Base-by-base conservation (phyloP, 2,113 vertebrate species). In the Anarhynchus alexandrinus region DNA sequence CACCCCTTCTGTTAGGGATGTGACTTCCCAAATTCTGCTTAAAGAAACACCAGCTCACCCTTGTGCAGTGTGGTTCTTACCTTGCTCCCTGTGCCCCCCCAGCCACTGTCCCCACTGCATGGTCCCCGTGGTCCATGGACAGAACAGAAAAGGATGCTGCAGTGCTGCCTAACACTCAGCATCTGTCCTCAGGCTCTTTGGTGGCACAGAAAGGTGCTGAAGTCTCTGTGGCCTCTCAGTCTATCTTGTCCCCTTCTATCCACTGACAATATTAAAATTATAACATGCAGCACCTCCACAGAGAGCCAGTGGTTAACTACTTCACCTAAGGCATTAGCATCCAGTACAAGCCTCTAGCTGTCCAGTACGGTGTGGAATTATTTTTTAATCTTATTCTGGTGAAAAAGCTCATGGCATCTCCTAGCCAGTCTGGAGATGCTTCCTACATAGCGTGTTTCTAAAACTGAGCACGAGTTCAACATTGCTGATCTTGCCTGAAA, bases 51-150 rank as follows among this genome's bases (percentile, higher is more conserved):
- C 9, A 32, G 5, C 26, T 92, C 22, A 26, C 32, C 5, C 29
- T 34, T 36, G 26, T 55, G n/a, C 72, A 59, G 55, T 0, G 11
- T 3, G 6, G 49, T 12, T 72, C 62, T 61, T 18, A 11, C 16
- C 20, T 62, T 42, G 18, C 34, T 73, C 30, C 47, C 57, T 14
- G 32, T 34, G 32, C 5, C 17, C 38, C 14, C 8, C 29, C 32
- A 1, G 26, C 11, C 85, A 47, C 36, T 80, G 45, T 17, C n/a
- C 18, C 21, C 52, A 59, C 38, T 12, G 30, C 52, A 15, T 14
- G 29, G 12, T 9, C 8, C 11, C 18, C 8, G 4, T 0, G 2
- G 62, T 22, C 47, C 77, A n/a, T 0, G 9, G 65, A 38, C 19
- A 80, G 34, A 72, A 79, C 3, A 2, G 1, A 38, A 42, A 59